Evolutionary conservation across 2,888 invertebrate species (phyloP), one percentile per base, ranked within the genome.

Genomic region (Agrenia bidenticulata): DNA sequence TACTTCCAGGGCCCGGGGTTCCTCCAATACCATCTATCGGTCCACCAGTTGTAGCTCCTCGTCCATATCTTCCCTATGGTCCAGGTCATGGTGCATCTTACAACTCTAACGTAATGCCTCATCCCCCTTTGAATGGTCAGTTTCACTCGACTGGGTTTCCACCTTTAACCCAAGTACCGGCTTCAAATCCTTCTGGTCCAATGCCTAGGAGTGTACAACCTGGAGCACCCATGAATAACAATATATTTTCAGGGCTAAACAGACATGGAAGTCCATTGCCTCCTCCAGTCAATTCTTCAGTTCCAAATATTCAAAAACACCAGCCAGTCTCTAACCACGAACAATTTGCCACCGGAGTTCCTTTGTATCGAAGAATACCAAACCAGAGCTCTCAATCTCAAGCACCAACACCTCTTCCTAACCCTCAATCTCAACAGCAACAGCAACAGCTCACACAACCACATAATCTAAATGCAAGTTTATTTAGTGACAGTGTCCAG

Each of bases 91-190:
- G 4, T 32, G 5, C 32, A 32, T 32, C 32, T 26, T 23, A 26
- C 23, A 53, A 23, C 19, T 53, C 27, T 53, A 23, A 23, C 23
- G 23, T 26, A 5, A 13, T 17, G 15, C 5, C 53, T 24, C 23
- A 53, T 53, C 24, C 4, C 2, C 19, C 4, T 7, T 9, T 45
- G n/a, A 45, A 45, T 45, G 45, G 45, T 9, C 45, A 45, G 17
- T 39, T 60, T 4, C 60, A 60, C n/a, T 50, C 50, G 11, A 39
- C 60, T 4, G 50, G 50, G 0, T 60, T 60, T 19, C 60, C 60
- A 23, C 60, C 60, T 19, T 32, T 60, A 1, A 2, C 51, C 4
- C 50, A 37, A 19, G 49, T 49, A 37, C 50, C 27, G 1, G 45
- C n/a, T 15, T 9, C 19, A 9, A 45, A 45, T n/a, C 45, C 45